Conservation (phyloP, 2,797 vertebrate species). For the Lates japonicus region DNA sequence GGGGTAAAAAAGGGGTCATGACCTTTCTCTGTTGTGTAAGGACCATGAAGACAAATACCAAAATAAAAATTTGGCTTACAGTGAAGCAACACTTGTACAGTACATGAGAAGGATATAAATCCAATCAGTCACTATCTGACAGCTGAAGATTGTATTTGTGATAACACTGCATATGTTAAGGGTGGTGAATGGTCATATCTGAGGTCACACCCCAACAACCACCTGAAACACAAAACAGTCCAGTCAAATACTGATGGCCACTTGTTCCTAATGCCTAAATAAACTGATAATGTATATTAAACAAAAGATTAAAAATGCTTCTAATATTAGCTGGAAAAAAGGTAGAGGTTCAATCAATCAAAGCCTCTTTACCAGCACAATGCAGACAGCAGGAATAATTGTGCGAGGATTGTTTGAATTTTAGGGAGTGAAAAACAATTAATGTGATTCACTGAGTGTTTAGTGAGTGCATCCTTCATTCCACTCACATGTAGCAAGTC, state of each 20-base stretch:
- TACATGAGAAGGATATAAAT: neutral
- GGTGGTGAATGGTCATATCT: slow-evolving; percentile 12
- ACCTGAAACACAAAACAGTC: slow-evolving; percentile 25
- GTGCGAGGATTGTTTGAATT: slow-evolving; percentile 26
- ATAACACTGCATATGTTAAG: slow-evolving; percentile 14
- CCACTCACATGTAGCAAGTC: neutral
- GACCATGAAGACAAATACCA: neutral
- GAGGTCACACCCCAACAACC: slow-evolving; percentile 28
- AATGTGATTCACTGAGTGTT: slow-evolving; percentile 5
- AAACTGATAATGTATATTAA: slow-evolving; percentile 5
- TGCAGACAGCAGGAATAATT: neutral
- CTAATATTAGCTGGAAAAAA: neutral
- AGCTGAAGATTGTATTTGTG: slow-evolving; percentile 3
- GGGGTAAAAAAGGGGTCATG: too few species aligned
- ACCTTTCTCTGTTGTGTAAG: neutral
- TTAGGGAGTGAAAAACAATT: slow-evolving; percentile 30
- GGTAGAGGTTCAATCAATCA: neutral
- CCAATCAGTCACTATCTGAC: slow-evolving; percentile 13
- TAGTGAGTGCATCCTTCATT: neutral
- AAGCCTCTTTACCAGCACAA: neutral
- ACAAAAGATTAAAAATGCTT: neutral
- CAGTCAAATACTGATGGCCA: slow-evolving; percentile 8
- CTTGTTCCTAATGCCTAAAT: neutral
- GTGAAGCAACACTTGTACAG: neutral
- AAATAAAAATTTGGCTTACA: neutral